These are phyloP conservation scores for Gobius niger DNA, from an alignment of 2,113 vertebrate species.

Conservation along the genomic window DNA sequence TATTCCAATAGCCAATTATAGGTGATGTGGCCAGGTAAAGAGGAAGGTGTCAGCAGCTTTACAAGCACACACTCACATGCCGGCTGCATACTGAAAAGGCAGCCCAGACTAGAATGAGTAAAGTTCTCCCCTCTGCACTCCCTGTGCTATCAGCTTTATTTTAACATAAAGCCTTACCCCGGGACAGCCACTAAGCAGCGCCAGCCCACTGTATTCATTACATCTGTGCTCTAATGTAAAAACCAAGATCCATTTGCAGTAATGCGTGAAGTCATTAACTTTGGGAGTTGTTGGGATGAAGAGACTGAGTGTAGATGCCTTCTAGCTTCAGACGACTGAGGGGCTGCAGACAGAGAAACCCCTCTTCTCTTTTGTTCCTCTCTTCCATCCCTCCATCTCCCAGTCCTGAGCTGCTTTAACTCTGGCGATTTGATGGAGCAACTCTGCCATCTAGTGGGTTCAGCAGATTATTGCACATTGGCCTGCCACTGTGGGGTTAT, in stretches of 20 bases:
- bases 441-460: conserved; percentile 72
- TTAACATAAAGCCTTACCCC: conserved; percentile 64
- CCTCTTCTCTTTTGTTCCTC: conserved; percentile 51
- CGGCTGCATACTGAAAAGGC: conserved; percentile 58
- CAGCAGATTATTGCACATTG: conserved; percentile 3
- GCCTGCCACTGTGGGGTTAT: conserved; percentile 33
- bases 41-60: conserved; percentile 67
- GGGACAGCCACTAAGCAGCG: conserved; percentile 59
- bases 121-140: conserved; percentile 53
- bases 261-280: conserved; percentile 79
- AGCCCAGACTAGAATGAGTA: conserved; percentile 30
- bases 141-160: conserved; percentile 57
- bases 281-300: conserved; percentile 73
- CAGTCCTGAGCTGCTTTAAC: conserved; percentile 34
- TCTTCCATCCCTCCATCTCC: conserved; percentile 38
- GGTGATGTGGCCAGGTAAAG: conserved; percentile 65
- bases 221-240: conserved; percentile 71
- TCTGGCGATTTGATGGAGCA: conserved; percentile 46
- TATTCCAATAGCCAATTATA: conserved; percentile 65
- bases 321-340: conserved; percentile 62
- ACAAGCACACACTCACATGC: conserved; percentile 41
- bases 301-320: conserved; percentile 67
- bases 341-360: conserved; percentile 59
- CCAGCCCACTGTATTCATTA: conserved; percentile 70
- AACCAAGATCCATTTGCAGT: conserved; percentile 72